Evolutionary conservation across 2,113 vertebrate genomes (phyloP).

Genomic region (Eira barbara): DNA sequence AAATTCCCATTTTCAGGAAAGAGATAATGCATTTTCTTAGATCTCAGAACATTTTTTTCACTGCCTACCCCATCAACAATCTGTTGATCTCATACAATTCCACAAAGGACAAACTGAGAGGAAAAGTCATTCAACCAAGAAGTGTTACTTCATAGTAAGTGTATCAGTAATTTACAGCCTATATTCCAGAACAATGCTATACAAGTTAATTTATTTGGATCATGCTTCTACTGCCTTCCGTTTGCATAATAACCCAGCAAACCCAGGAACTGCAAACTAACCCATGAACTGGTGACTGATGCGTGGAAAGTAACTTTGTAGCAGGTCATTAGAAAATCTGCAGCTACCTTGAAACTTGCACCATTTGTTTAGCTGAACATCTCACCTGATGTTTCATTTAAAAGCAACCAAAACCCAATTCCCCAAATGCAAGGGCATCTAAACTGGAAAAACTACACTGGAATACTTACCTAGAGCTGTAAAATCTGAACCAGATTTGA

Average conservation of each 20-base stretch:
- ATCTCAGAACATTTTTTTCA: neutral
- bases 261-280: conserved; percentile 59
- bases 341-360: conserved; percentile 12
- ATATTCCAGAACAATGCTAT: conserved; percentile 69
- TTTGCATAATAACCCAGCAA: conserved; percentile 35
- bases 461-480: conserved; percentile 93
- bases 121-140: conserved; percentile 58
- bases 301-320: conserved; percentile 43
- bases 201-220: conserved; percentile 65
- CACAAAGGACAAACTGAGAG: conserved; percentile 73
- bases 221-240: conserved; percentile 58
- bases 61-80: neutral
- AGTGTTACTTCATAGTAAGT: conserved; percentile 63
- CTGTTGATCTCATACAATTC: conserved; percentile 2
- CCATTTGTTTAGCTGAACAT: neutral
- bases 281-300: neutral
- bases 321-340: conserved; percentile 43
- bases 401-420: conserved; percentile 1
- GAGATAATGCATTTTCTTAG: neutral
- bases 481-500: conserved; percentile 97
- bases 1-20: neutral
- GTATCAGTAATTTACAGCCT: conserved; percentile 47
- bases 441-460: neutral
- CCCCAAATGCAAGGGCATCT: neutral
- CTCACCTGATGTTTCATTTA: conserved; percentile 1